These are phyloP conservation scores for Lithodes maja DNA, from an alignment of 2,888 invertebrate species.

Conservation along the genomic window DNA sequence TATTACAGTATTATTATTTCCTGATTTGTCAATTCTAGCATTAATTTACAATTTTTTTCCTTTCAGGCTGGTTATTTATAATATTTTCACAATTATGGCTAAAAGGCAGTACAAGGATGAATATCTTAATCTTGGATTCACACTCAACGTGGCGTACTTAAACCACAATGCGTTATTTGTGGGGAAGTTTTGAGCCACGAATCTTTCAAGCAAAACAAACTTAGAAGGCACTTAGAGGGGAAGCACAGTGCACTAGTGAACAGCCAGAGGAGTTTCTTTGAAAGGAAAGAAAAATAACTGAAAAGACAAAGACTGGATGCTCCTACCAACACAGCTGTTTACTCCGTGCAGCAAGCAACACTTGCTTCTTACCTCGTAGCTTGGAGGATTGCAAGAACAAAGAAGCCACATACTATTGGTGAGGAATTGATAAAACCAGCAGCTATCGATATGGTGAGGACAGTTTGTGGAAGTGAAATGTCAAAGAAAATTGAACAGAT, in stretches of 20 bases:
- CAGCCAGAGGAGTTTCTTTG: slow-evolving; percentile 25
- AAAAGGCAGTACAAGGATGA: slow-evolving; percentile 16
- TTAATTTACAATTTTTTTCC: too few species aligned
- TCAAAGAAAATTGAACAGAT: slow-evolving; percentile 36
- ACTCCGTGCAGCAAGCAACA: slow-evolving; percentile 1
- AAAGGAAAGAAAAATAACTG: slow-evolving; percentile 29
- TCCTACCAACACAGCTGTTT: slow-evolving; percentile 23
- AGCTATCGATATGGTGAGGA: slow-evolving; percentile 25
- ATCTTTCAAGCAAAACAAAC: slow-evolving; percentile 32
- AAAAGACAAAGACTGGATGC: slow-evolving; percentile 34
- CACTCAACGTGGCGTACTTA: slow-evolving; percentile 5
- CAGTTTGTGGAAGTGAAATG: slow-evolving; percentile 11
- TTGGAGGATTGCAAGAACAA: slow-evolving; percentile 9
- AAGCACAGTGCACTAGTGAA: slow-evolving; percentile 39
- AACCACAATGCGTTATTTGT: slow-evolving; percentile 38
- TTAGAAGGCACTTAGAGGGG: slow-evolving; percentile 28
- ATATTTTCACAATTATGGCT: too few species aligned
- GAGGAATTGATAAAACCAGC: slow-evolving; percentile 12
- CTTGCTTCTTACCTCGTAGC: slow-evolving; percentile 29
- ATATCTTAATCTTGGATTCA: slow-evolving; percentile 23
- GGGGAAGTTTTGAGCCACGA: slow-evolving; percentile 31
- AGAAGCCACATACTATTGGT: slow-evolving; percentile 17
- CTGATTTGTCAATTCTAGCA: too few species aligned
- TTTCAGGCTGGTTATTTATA: too few species aligned
- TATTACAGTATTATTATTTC: too few species aligned